Evolutionary conservation across 2,797 vertebrate species (phyloP).

Genomic region (Cirrhinus mrigala): DNA sequence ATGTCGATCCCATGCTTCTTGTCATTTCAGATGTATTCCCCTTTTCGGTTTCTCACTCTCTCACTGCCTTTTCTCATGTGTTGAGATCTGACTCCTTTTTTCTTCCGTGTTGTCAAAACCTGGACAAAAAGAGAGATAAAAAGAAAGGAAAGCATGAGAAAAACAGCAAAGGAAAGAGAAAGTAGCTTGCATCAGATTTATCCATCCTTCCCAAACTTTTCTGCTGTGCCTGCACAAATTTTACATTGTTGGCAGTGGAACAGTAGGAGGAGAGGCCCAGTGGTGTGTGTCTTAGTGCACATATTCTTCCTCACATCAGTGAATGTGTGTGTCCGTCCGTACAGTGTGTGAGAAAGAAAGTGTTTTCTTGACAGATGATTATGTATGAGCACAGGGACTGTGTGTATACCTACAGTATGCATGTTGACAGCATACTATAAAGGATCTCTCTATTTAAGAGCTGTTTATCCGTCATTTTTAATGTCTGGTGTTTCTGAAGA

Average conservation of each 20-base stretch:
- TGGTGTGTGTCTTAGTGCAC: background rate
- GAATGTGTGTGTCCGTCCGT: background rate
- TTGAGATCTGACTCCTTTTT: background rate
- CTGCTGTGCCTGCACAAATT: slow-evolving; percentile 64
- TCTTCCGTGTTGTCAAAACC: slow-evolving; percentile 1
- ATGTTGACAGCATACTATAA: slow-evolving; percentile 2
- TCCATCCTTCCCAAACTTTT: slow-evolving; percentile 52
- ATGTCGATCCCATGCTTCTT: slow-evolving; percentile 29
- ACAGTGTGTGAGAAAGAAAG: slow-evolving; percentile 24
- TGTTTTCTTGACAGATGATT: slow-evolving; percentile 1
- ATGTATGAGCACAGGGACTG: slow-evolving; percentile 11
- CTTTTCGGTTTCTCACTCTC: background rate
- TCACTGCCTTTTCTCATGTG: slow-evolving; percentile 8
- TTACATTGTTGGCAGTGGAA: slow-evolving; percentile 60
- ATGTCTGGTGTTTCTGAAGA: slow-evolving; percentile 29
- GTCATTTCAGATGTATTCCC: background rate
- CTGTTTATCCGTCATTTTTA: slow-evolving; percentile 52
- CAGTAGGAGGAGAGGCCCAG: slow-evolving; percentile 18
- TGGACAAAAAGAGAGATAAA: background rate
- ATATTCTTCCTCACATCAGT: slow-evolving; percentile 9
- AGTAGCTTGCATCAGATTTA: slow-evolving; percentile 56
- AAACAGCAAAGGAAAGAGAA: slow-evolving; percentile 32
- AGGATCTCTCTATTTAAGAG: slow-evolving; percentile 49
- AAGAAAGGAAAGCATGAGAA: slow-evolving; percentile 1
- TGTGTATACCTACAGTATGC: background rate